Conservation (phyloP, 1,140 invertebrate genomes). For the Drosophila pandora region DNA sequence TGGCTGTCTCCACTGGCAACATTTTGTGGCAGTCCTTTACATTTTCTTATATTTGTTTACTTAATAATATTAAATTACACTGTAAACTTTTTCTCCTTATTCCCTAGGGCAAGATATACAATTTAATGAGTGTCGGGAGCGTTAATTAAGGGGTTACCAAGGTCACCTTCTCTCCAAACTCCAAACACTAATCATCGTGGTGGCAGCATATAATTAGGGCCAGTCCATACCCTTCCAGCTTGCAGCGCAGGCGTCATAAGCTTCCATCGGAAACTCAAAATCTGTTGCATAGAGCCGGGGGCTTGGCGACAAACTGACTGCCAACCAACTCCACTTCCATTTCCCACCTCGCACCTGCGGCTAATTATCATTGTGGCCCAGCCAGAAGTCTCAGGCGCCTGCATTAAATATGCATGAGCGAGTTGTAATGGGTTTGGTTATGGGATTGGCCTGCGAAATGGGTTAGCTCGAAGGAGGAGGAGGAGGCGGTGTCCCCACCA, state of each 20-base stretch:
- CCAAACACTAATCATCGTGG: slow-evolving; percentile 1
- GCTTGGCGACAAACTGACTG: slow-evolving; percentile 60
- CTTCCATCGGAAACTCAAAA: slow-evolving; percentile 8
- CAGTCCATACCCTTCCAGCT: not conserved
- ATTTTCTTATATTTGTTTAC: not conserved
- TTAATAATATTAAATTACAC: not conserved
- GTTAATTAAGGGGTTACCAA: slow-evolving; percentile 21
- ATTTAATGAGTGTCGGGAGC: slow-evolving; percentile 12
- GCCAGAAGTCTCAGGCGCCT: slow-evolving; percentile 1
- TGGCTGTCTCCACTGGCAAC: not conserved
- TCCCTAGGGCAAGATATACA: slow-evolving; percentile 24
- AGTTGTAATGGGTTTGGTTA: slow-evolving; percentile 5
- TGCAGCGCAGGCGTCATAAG: slow-evolving; percentile 34
- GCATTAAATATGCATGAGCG: slow-evolving; percentile 53
- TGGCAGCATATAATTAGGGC: slow-evolving; percentile 12
- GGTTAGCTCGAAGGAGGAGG: not conserved
- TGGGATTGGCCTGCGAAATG: slow-evolving; percentile 3
- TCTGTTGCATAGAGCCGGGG: slow-evolving; percentile 38
- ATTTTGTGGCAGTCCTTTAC: not conserved
- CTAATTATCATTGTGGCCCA: slow-evolving; percentile 47
- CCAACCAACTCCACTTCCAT: not conserved
- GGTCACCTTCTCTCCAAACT: slow-evolving; percentile 12
- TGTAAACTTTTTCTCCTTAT: not conserved
- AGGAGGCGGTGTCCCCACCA: not conserved
- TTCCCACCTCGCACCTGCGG: slow-evolving; percentile 3